Evolutionary conservation across 2,113 vertebrate genomes (phyloP), one percentile per base, ranked within the genome.

Genomic region (Nothobranchius furzeri): DNA sequence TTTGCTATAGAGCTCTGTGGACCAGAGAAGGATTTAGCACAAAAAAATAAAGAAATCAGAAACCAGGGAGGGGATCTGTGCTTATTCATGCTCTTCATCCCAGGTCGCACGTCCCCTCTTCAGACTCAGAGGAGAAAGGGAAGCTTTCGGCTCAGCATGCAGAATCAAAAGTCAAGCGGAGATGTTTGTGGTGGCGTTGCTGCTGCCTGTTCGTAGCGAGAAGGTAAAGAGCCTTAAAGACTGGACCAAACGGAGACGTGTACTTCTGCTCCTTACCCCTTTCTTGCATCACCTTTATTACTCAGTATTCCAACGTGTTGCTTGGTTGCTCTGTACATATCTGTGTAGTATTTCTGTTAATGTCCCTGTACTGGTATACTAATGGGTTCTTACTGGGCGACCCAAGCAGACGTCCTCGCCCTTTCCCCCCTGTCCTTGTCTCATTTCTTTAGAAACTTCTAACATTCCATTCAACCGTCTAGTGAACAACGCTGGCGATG

Each of bases 281-380:
- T 64, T 85, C 78, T 76, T 78, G 75, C 73, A 57, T 73, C 77
- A 82, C 66, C 81, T 82, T 82, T 88, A 83, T 77, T 83, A 85
- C 75, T 78, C 71, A 68, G 83, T 90, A 82, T 84, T 84, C 74
- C 30, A 24, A 79, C 70, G 77, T 89, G 85, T 85, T 84, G 87
- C 84, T 90, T 87, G 76, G 85, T 88, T 86, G 84, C 87, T 82
- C 75, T 87, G 88, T 90, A 86, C 76, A 87, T 89, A 81, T 85
- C 81, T 85, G 82, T 91, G 86, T 91, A 80, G 88, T 88, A 73
- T 78, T 89, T 88, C 78, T 79, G 86, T 87, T 86, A 74, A 84
- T 74, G 89, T 90, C 82, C 69, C 59, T 73, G 83, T 90, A 55
- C 79, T 90, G 76, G 81, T 67, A 73, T 90, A 90, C 83, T 81